phyloP scores from a whole-genome alignment of 2,888 invertebrate species.

The Metallyticus violacea region DNA sequence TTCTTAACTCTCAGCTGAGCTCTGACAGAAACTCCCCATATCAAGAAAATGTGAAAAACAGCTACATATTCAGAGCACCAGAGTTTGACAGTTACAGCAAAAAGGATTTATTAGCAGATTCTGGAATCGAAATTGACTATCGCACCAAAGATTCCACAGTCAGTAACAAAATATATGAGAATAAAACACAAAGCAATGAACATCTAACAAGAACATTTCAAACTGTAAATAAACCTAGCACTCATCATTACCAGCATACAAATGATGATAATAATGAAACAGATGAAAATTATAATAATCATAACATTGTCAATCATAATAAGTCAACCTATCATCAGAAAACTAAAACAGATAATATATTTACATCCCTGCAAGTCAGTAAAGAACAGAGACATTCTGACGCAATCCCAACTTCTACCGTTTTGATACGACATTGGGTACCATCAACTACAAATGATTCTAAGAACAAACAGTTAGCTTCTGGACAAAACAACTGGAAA shows the following conservation, averaged over 20 bases:
- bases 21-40: neutral
- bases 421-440: slow-evolving; percentile 25
- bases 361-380: slow-evolving; percentile 18
- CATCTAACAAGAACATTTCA: neutral
- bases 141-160: slow-evolving; percentile 59
- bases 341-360: slow-evolving; percentile 1
- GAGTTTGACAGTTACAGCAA: slow-evolving; percentile 34
- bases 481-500: neutral
- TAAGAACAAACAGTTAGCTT: neutral
- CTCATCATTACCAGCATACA: slow-evolving; percentile 44
- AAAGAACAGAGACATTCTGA: slow-evolving; percentile 25
- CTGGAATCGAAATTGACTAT: slow-evolving; percentile 79
- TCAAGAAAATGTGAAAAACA: slow-evolving; percentile 33
- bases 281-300: slow-evolving; percentile 45
- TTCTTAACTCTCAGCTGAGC: slow-evolving; percentile 29
- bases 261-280: slow-evolving; percentile 45
- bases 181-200: neutral
- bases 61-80: neutral
- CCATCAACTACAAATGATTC: neutral
- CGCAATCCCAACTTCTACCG: slow-evolving; percentile 27
- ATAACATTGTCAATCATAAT: slow-evolving; percentile 45
- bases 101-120: slow-evolving; percentile 68
- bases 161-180: neutral
- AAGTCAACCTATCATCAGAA: slow-evolving; percentile 40
- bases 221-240: slow-evolving; percentile 24